These are phyloP conservation scores for Alosa alosa DNA, from an alignment of 2,113 vertebrate species.

Conservation along the genomic window DNA sequence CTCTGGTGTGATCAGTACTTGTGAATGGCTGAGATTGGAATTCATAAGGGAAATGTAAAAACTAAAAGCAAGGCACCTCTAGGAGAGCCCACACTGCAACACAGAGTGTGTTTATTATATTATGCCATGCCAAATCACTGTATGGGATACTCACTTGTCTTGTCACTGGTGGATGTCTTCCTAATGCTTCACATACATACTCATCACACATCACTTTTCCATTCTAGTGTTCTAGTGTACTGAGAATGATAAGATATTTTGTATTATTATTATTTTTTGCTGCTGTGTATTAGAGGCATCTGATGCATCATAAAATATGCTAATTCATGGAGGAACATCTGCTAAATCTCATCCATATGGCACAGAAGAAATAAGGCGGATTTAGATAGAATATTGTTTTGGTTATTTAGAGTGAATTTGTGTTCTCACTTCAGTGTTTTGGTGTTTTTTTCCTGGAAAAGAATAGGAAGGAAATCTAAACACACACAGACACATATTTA, in stretches of 20 bases:
- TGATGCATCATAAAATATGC: background rate
- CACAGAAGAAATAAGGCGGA: conserved; percentile 39
- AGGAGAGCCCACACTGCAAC: background rate
- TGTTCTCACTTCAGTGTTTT: background rate
- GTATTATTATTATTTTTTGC: background rate
- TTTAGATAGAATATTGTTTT: conserved; percentile 42
- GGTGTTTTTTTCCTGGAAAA: background rate
- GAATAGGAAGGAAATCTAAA: background rate
- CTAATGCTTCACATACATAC: background rate
- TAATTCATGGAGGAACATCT: conserved; percentile 40
- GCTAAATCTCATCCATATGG: conserved; percentile 40
- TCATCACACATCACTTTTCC: background rate
- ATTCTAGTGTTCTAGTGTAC: background rate
- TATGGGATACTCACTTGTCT: background rate
- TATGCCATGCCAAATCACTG: background rate
- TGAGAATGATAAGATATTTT: background rate
- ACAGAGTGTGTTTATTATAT: background rate
- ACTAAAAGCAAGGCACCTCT: background rate
- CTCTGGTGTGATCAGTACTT: background rate
- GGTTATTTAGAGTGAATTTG: conserved; percentile 17
- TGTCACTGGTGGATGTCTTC: background rate
- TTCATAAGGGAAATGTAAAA: background rate
- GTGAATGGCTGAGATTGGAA: background rate
- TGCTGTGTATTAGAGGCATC: background rate
- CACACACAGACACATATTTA: no score